Evolutionary conservation across 2,888 invertebrate genomes (phyloP).

Genomic region (Lochmaea capreae): DNA sequence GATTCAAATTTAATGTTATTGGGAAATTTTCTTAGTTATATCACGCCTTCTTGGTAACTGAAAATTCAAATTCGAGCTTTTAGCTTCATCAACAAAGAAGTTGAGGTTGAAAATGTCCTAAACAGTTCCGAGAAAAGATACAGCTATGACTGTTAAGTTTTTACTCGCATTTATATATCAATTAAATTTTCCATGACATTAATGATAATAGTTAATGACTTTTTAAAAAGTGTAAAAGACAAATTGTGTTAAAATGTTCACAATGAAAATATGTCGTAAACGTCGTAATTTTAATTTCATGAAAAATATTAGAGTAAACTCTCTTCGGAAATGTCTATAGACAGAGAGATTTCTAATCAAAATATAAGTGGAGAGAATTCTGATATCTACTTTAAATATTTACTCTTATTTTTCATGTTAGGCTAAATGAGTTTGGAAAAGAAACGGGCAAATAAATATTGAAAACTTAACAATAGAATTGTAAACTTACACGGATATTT

Average conservation of each 20-base stretch:
- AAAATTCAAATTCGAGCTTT: too few relatives aligned
- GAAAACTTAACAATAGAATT: conserved; percentile 1
- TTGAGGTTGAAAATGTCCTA: too few relatives aligned
- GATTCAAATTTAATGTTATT: too few relatives aligned
- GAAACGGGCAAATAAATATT: conserved; percentile 11
- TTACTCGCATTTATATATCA: too few relatives aligned
- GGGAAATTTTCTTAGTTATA: too few relatives aligned
- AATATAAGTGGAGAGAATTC: conserved; percentile 63
- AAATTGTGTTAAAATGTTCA: conserved; percentile 60
- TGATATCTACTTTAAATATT: conserved; percentile 65
- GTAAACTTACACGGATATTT: background rate
- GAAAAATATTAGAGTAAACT: conserved; percentile 66
- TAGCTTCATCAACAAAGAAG: too few relatives aligned
- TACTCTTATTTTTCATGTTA: conserved; percentile 62
- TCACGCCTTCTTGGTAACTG: too few relatives aligned
- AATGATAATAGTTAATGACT: background rate
- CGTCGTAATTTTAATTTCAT: conserved; percentile 66
- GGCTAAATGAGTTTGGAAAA: conserved; percentile 57
- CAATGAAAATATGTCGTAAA: conserved; percentile 62
- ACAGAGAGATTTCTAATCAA: conserved; percentile 65
- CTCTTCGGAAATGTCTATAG: conserved; percentile 64
- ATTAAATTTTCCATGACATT: too few relatives aligned
- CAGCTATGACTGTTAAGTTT: too few relatives aligned
- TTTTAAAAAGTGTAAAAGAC: background rate
- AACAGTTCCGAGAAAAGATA: too few relatives aligned